phyloP scores from a whole-genome alignment of 2,888 invertebrate genomes.

The Augiades crinisus region DNA sequence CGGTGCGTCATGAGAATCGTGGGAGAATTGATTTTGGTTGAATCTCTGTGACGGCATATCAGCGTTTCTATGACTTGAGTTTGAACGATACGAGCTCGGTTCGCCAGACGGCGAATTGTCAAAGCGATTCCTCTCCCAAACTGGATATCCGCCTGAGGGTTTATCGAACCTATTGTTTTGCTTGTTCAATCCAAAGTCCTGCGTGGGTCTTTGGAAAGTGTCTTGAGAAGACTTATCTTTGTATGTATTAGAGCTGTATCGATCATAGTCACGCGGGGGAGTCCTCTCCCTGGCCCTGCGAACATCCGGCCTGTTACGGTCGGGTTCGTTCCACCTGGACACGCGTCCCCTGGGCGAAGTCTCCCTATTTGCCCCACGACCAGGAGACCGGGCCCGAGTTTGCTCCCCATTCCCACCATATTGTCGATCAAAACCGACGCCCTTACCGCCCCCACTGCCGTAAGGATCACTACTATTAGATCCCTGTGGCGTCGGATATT shows the following conservation, averaged over 20 bases:
- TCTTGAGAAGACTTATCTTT: background rate
- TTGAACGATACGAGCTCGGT: background rate
- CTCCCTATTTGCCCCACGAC: background rate
- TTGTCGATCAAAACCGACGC: background rate
- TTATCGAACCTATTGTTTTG: slow-evolving; percentile 3
- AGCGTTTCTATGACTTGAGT: background rate
- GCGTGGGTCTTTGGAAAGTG: background rate
- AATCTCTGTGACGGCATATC: background rate
- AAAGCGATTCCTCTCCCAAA: background rate
- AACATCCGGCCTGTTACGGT: background rate
- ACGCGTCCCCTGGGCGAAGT: background rate
- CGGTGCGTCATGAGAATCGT: background rate
- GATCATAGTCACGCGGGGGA: background rate
- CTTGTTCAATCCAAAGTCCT: background rate
- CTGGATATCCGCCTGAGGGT: background rate
- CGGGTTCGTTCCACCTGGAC: slow-evolving; percentile 9
- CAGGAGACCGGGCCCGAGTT: background rate
- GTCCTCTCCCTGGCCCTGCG: background rate
- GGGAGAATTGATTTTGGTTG: background rate
- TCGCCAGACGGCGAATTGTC: background rate
- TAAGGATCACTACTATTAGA: slow-evolving; percentile 3
- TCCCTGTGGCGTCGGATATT: slow-evolving; percentile 13
- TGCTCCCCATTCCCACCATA: background rate
- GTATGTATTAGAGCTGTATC: background rate
- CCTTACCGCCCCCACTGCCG: background rate